Conservation (phyloP, 2,797 vertebrate genomes). For the Crypturellus tataupa region DNA sequence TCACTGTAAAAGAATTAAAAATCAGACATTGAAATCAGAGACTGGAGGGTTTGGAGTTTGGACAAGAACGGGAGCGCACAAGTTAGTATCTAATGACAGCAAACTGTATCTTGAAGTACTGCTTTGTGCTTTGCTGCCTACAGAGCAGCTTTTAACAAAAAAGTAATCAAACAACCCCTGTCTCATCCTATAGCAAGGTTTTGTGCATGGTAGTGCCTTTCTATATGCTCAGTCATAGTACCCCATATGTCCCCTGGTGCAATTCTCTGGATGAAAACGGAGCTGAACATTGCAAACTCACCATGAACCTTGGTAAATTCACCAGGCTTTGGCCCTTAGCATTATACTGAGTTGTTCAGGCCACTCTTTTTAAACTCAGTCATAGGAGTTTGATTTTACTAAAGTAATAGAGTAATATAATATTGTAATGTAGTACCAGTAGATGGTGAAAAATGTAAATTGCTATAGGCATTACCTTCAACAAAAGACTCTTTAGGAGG, state of each 20-base stretch:
- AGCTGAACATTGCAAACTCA: neutral
- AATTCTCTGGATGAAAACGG: neutral
- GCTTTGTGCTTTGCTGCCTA: neutral
- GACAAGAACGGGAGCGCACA: neutral
- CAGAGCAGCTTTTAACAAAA: neutral
- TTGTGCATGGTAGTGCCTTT: neutral
- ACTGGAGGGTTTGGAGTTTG: neutral
- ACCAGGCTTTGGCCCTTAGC: neutral
- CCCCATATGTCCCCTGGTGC: neutral
- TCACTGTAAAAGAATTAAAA: neutral
- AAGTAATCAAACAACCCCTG: neutral
- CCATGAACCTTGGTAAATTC: neutral
- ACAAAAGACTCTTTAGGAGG: constrained; percentile 9
- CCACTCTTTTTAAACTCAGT: neutral
- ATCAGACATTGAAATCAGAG: neutral
- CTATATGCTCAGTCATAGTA: neutral
- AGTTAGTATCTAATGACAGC: neutral
- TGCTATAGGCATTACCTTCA: neutral
- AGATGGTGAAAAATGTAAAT: constrained; percentile 36
- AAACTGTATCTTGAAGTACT: neutral
- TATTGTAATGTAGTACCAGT: neutral
- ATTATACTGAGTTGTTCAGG: neutral
- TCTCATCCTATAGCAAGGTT: neutral
- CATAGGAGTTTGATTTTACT: neutral
- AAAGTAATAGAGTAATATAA: neutral